Evolutionary conservation across 2,113 vertebrate species (phyloP), one percentile per base, ranked within the genome.

Genomic region (Pavo muticus): DNA sequence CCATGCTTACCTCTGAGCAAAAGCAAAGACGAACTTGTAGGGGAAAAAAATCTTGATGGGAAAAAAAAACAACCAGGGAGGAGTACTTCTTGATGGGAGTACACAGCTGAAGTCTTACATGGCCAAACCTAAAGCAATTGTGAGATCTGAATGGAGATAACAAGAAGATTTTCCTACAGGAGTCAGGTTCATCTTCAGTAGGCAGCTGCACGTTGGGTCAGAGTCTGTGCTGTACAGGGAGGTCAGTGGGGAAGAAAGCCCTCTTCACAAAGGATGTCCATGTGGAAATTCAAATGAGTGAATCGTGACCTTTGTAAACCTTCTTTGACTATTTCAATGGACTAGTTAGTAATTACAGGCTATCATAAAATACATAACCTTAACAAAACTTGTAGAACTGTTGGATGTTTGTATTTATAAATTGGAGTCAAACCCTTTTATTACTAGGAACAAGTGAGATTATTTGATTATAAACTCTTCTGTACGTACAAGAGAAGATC

Each of bases 191-290:
- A 29, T 25, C 44, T 87, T 78, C 61, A 32, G 14, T 13, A 87
- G 24, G 37, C 40, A 24, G 12, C 5, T 45, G 70, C 30, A 23
- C 0, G 0, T 29, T 32, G 37, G 37, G 30, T 74, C 60, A 44
- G 45, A 80, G 71, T 21, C 70, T 54, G 20, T 19, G 57, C 35
- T 47, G 11, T 14, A 23, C 1, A 24, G 61, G 30, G n/a, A 30
- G 4, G 4, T 47, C 47, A 63, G 30, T 56, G 70, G 21, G 39
- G 44, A 75, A 50, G 25, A 44, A 85, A 75, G n/a, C 44, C 52
- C 23, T 56, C 39, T 79, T 81, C 44, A 35, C 18, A 32, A 37
- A 67, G 70, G 16, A 47, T 5, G 30, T 15, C n/a, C 21, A 2
- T 20, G 3, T n/a, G 32, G 50, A 68, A 85, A 82, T 37, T 68